Evolutionary conservation across 2,888 invertebrate genomes (phyloP), one percentile per base, ranked within the genome.

Genomic region (Tipula confusa): DNA sequence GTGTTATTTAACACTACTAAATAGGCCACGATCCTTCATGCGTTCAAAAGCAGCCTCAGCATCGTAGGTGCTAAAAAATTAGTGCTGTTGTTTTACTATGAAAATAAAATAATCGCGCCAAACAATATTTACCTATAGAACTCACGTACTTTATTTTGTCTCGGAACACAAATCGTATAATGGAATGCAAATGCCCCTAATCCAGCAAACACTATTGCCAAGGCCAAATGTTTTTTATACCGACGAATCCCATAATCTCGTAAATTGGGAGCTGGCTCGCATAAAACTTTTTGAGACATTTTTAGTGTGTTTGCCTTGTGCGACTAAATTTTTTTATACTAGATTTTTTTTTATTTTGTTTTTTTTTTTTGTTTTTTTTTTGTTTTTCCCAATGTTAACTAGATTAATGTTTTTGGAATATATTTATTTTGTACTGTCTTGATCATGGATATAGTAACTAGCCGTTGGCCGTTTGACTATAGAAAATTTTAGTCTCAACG

Each of bases 51-150:
- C 80, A 29, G 80, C 80, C 1, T 29, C 15, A 15, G 80, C 29
- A 80, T 80, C 80, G n/a, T 80, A 80, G 1, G 29, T 29, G 2
- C 80, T 80, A 15, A 7, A 79, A 79, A 64, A 64, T 33, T 6
- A 79, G 1, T 79, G 24, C 13, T 79, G n/a, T 79, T 28, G 13
- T 28, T 28, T 79, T 29, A 1, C 29, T 28, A 29, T n/a, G n/a
- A n/a, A n/a, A 80, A 29, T 80, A 29, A 5, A 28, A 28, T 28
- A 29, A 9, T 28, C 9, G n/a, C 29, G n/a, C n/a, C n/a, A n/a
- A 43, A 43, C 15, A 43, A n/a, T 43, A 43, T n/a, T 80, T 80
- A 80, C 80, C 80, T 80, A 80, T 80, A 80, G 31, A 80, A 80
- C 7, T 80, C 80, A 5, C 4, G 1, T 29, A 80, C 29, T 80